These are phyloP conservation scores for Campoplex nolae DNA, from an alignment of 2,888 invertebrate species.

Conservation along the genomic window DNA sequence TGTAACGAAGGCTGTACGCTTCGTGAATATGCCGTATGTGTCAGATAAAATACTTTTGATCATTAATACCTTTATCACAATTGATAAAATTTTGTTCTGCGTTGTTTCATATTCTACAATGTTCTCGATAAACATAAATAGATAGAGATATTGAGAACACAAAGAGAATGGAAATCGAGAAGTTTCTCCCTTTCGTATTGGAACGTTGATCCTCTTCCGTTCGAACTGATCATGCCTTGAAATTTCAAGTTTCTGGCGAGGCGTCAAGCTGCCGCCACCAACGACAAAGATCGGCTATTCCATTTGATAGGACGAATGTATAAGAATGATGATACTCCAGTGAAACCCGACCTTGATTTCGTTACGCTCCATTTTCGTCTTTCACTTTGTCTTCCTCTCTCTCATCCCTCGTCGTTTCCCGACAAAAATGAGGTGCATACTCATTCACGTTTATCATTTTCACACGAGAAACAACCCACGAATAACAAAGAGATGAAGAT, in stretches of 20 bases:
- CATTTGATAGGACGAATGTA: slow-evolving; percentile 34
- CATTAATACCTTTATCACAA: neutral
- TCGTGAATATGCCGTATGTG: neutral
- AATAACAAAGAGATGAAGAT: too few species aligned
- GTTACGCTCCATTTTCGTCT: slow-evolving; percentile 6
- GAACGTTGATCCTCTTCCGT: slow-evolving; percentile 17
- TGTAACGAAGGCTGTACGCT: neutral
- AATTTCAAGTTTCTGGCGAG: slow-evolving; percentile 34
- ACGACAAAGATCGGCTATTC: slow-evolving; percentile 49
- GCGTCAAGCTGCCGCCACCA: slow-evolving; percentile 47
- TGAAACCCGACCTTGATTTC: slow-evolving; percentile 50
- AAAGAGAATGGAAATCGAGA: slow-evolving; percentile 20
- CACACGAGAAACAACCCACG: too few species aligned
- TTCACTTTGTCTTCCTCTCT: neutral
- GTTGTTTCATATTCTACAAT: neutral
- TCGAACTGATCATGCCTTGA: slow-evolving; percentile 11
- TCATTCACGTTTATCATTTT: too few species aligned
- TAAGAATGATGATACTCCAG: slow-evolving; percentile 31
- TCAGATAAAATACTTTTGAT: slow-evolving; percentile 10
- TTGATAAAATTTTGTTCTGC: neutral
- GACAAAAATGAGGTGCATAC: too few species aligned
- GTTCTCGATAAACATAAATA: slow-evolving; percentile 3
- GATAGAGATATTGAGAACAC: neutral
- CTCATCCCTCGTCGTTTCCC: too few species aligned
- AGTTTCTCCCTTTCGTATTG: slow-evolving; percentile 29